Evolutionary conservation across 1,140 invertebrate genomes (phyloP), one percentile per base, ranked within the genome.

Genomic region (Agrypnia vestita): DNA sequence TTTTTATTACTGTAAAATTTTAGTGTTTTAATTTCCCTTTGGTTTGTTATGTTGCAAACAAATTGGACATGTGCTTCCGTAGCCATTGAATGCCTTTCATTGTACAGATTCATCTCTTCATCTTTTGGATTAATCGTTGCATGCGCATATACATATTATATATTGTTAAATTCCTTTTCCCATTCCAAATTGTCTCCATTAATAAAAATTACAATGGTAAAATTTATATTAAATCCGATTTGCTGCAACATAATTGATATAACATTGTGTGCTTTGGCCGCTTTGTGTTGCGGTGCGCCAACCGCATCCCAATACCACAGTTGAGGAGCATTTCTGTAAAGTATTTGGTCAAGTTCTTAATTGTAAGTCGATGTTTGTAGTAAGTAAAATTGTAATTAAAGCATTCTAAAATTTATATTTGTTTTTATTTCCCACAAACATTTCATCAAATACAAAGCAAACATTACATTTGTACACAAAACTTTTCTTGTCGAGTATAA

Each of bases 331-430:
- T 78, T 72, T 76, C 62, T 82, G 81, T 80, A 75, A 82, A 82
- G 74, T 82, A 80, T 80, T 82, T 79, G 82, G 77, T 83, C 79
- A 80, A 64, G 78, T 79, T 80, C 76, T 83, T 73, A 78, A 83
- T 55, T 76, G 19, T 83, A 83, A 83, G 79, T 83, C 77, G 79
- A 83, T 83, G 82, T 83, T 80, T 83, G 82, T 83, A 83, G 82
- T 62, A 83, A 83, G 79, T 83, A 80, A 83, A 64, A 80, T 83
- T 83, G 82, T 80, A 83, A 83, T 80, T 83, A 83, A 83, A 81
- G 78, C 74, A 83, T 80, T 80, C 72, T 83, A 79, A 83, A 83
- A 82, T 71, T 72, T 80, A n/a, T 15, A 25, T 46, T 12, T 43
- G 17, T 49, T 51, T 78, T 78, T 78, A 47, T 69, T 47, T 69